phyloP scores from a whole-genome alignment of 2,113 vertebrate species.

The Cheirogaleus medius region DNA sequence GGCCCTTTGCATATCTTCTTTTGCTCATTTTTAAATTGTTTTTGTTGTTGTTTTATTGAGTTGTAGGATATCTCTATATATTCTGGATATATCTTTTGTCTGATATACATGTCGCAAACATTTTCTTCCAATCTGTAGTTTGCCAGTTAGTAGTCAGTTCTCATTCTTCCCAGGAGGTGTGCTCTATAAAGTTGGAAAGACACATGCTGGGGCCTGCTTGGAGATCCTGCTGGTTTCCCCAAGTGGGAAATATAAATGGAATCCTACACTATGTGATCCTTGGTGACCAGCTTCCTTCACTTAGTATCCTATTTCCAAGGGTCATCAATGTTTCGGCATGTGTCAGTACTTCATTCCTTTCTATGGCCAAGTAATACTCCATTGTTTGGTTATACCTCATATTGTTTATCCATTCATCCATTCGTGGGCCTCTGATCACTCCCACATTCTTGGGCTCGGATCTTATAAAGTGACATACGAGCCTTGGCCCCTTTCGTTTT shows the following conservation, averaged over 20 bases:
- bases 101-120: neutral
- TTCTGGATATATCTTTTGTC: neutral
- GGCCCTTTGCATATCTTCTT: neutral
- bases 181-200: neutral
- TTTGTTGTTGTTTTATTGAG: neutral
- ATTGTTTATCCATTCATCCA: neutral
- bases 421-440: neutral
- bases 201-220: neutral
- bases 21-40: neutral
- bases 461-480: neutral
- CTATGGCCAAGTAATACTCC: too few relatives aligned
- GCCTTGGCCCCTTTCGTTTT: neutral
- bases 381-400: accelerated
- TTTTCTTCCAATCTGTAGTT: neutral
- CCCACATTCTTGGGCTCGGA: neutral
- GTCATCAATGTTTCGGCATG: accelerated
- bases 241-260: neutral
- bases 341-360: neutral
- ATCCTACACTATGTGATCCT: neutral
- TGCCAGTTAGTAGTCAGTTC: neutral
- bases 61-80: too few relatives aligned
- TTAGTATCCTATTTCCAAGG: neutral
- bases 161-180: neutral
- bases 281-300: neutral
- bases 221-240: neutral